phyloP scores from a whole-genome alignment of 2,113 vertebrate species.

The Vulpes vulpes region DNA sequence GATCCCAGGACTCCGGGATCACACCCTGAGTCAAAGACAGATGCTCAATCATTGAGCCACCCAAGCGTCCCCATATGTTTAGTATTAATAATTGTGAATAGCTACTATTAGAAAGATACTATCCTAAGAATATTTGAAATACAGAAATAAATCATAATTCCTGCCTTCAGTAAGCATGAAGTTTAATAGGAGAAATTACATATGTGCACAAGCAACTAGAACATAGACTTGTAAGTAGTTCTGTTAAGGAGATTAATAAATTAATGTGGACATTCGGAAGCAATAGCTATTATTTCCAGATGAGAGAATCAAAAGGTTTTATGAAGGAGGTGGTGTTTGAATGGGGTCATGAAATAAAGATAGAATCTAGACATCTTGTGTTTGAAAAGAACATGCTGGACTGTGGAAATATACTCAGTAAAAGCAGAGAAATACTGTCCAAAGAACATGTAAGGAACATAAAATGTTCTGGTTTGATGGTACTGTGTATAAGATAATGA shows the following conservation, averaged over 20 bases:
- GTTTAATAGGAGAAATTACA: not conserved
- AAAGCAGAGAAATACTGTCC: not conserved
- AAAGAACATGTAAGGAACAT: not conserved
- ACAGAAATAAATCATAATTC: not conserved
- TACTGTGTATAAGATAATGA: not conserved
- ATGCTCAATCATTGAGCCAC: too few relatives aligned
- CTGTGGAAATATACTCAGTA: not conserved
- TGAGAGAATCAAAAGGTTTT: not conserved
- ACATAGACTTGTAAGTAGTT: not conserved
- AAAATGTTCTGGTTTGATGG: not conserved
- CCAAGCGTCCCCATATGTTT: not conserved
- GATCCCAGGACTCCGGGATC: too few relatives aligned
- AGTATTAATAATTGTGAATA: not conserved
- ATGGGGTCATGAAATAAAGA: not conserved
- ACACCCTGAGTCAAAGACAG: too few relatives aligned
- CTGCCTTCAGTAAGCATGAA: not conserved
- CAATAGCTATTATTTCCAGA: not conserved
- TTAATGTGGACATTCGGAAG: not conserved
- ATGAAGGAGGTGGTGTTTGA: not conserved
- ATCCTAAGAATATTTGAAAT: not conserved
- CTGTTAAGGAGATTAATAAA: not conserved
- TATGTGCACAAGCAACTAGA: not conserved
- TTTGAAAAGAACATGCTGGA: not conserved
- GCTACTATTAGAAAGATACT: not conserved
- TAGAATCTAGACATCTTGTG: not conserved